These are phyloP conservation scores for Simalia tracyae DNA, from an alignment of 2,797 vertebrate genomes.

Conservation along the genomic window DNA sequence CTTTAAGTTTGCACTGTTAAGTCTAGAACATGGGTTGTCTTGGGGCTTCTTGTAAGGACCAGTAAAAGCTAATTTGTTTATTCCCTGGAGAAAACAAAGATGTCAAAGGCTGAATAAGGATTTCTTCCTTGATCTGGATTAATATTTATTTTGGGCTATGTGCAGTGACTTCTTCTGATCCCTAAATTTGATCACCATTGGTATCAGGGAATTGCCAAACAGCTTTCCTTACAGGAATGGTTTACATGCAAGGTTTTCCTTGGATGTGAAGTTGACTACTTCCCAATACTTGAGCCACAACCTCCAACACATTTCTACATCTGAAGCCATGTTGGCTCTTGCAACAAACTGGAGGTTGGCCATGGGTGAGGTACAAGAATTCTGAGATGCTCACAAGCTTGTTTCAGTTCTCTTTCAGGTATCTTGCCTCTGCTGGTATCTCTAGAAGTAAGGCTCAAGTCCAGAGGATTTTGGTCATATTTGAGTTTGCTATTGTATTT, in stretches of 20 bases:
- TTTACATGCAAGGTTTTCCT: background rate
- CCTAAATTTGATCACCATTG: background rate
- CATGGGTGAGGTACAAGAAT: background rate
- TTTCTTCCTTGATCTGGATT: background rate
- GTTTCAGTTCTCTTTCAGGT: background rate
- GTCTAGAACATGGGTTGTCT: background rate
- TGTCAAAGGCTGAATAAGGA: background rate
- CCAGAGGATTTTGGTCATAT: background rate
- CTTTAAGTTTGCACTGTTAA: background rate
- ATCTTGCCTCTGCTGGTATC: background rate
- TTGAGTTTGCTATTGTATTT: background rate
- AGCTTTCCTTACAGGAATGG: background rate
- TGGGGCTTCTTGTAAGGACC: background rate
- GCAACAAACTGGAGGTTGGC: background rate
- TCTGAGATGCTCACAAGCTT: background rate
- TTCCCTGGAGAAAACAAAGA: background rate
- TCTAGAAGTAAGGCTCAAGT: background rate
- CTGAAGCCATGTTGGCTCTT: background rate
- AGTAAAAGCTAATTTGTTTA: background rate
- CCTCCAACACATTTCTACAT: background rate
- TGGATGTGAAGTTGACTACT: background rate
- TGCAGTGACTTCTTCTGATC: background rate
- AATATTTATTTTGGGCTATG: background rate
- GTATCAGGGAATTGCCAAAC: background rate
- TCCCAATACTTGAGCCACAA: background rate